Evolutionary conservation across 2,113 vertebrate species (phyloP), one percentile per base, ranked within the genome.

Genomic region (Polyodon spathula): DNA sequence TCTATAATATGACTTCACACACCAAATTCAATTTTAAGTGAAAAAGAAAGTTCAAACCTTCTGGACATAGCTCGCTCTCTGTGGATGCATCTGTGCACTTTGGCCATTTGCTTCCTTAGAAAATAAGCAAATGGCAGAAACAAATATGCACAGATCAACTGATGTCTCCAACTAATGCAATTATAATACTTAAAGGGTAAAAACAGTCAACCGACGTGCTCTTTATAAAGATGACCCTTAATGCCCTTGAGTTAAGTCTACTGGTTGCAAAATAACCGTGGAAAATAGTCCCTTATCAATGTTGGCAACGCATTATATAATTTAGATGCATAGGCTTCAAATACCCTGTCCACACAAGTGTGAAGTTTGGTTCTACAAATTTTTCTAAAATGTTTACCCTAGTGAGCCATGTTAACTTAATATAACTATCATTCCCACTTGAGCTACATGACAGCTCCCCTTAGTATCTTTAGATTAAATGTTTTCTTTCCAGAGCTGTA

Each of bases 1-100:
- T 75, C 68, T 73, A 59, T 80, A 68, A 76, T 73, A 67, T 57
- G 52, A 62, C 50, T 68, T 48, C 11, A 56, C 65, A 71, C 54
- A 73, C 71, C 56, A 77, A 71, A 80, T 62, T 43, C 59, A 68
- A 69, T 74, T 71, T 81, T 77, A 43, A 40, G 42, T 71, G 70
- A 69, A 76, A 78, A 70, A 77, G 76, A 79, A 78, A 0, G 2
- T 43, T 68, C 62, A 66, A 74, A 42, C 64, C 62, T 61, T 72
- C 58, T 6, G 66, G 78, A 37, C 56, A 38, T 37, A 15, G 38
- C 44, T 42, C 14, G 48, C 66, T n/a, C 52, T 37, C 40, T 17
- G n/a, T 37, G 15, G 42, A 16, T 8, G 27, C 6, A 59, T 16
- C 48, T 46, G 37, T n/a, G 37, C 37, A 59, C 15, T 37, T 38